phyloP scores from a whole-genome alignment of 2,888 invertebrate species.

The Druceiella hillmani region DNA sequence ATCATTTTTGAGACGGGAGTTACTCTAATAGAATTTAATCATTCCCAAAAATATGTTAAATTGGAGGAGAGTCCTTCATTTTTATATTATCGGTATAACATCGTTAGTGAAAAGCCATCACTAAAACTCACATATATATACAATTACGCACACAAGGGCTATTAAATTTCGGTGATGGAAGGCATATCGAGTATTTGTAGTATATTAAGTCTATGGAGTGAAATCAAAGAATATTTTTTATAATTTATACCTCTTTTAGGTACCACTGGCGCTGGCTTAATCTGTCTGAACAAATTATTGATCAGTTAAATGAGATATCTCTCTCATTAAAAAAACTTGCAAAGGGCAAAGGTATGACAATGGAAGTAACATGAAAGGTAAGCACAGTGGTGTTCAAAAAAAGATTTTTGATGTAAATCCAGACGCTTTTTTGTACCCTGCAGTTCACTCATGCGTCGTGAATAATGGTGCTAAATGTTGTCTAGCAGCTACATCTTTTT shows the following conservation, averaged over 20 bases:
- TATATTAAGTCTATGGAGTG: too few relatives aligned
- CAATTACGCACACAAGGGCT: too few relatives aligned
- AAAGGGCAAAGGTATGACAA: constrained; percentile 16
- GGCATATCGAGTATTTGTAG: too few relatives aligned
- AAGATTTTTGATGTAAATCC: constrained; percentile 10
- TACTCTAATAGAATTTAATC: too few relatives aligned
- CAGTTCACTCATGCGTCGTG: constrained; percentile 9
- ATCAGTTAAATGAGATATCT: constrained; percentile 5
- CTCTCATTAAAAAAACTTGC: constrained; percentile 9
- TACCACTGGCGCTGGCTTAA: constrained; percentile 5
- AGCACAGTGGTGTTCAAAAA: constrained; percentile 12
- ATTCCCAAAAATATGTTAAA: too few relatives aligned
- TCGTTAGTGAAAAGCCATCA: too few relatives aligned
- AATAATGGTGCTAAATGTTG: constrained; percentile 16
- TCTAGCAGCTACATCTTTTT: too few relatives aligned
- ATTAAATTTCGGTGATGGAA: too few relatives aligned
- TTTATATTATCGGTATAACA: too few relatives aligned
- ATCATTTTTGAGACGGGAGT: too few relatives aligned
- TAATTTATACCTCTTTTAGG: constrained; percentile 2
- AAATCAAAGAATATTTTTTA: constrained; percentile 7
- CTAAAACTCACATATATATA: too few relatives aligned
- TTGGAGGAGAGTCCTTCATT: too few relatives aligned
- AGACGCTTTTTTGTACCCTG: constrained; percentile 18
- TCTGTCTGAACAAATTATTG: constrained; percentile 3
- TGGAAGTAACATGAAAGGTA: constrained; percentile 17